Conservation (phyloP, 2,113 vertebrate genomes). For the Mystacornis crossleyi region DNA sequence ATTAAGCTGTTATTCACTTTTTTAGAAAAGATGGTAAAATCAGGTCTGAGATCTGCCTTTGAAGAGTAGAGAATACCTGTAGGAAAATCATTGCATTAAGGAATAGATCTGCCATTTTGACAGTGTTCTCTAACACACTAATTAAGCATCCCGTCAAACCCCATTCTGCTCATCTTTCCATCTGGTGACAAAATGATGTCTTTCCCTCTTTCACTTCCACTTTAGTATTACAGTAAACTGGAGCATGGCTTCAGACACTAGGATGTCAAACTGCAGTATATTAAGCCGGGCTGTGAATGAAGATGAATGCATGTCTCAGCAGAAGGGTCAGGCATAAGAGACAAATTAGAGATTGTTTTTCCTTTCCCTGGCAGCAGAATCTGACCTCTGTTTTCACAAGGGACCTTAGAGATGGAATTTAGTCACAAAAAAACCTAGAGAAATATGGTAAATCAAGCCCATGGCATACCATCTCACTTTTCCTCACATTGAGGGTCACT, state of each 20-base stretch:
- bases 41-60: not conserved
- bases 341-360: not conserved
- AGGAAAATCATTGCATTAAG: not conserved
- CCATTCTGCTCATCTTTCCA: not conserved
- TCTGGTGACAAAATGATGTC: not conserved
- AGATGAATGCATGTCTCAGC: not conserved
- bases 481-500: not conserved
- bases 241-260: not conserved
- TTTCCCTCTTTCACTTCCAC: not conserved
- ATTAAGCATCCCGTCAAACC: not conserved
- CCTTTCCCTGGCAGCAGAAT: not conserved
- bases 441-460: not conserved
- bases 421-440: not conserved
- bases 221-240: slow-evolving; percentile 1
- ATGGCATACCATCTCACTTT: not conserved
- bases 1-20: not conserved
- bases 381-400: not conserved
- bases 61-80: not conserved
- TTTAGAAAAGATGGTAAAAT: not conserved
- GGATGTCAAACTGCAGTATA: slow-evolving; percentile 1
- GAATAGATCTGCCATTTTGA: not conserved
- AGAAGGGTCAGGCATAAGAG: not conserved
- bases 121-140: not conserved
- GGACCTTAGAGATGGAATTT: not conserved
- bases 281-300: slow-evolving; percentile 8